Percentiles rank a stretch among this genome's conserved stretches.
Evolutionary conservation across 2,797 vertebrate species (phyloP).

Genomic region (Limnodromus scolopaceus): DNA sequence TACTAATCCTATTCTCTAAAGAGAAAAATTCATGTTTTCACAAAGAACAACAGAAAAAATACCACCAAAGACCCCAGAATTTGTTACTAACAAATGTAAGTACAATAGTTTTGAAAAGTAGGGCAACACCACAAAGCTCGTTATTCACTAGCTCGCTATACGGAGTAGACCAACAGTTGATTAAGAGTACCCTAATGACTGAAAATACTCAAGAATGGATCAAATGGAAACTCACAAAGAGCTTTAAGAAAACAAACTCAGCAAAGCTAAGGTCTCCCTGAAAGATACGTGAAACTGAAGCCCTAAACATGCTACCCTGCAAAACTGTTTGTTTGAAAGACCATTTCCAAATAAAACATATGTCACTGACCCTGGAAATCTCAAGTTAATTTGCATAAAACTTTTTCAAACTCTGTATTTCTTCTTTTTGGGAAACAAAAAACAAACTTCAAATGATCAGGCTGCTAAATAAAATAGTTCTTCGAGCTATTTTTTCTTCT

Average conservation of each 20-base stretch:
- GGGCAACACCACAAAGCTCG: slow-evolving; percentile 12
- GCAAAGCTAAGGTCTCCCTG: neutral
- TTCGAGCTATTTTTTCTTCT: neutral
- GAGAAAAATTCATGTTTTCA: neutral
- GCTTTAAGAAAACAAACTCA: neutral
- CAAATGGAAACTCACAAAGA: neutral
- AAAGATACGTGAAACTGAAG: neutral
- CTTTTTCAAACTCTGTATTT: neutral
- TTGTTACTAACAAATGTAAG: neutral
- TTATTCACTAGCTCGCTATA: neutral
- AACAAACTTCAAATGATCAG: neutral
- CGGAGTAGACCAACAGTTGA: neutral
- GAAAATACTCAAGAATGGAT: neutral
- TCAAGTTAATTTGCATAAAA: neutral
- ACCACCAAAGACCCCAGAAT: neutral
- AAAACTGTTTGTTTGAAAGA: neutral
- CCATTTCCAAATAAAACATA: neutral
- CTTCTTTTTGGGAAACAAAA: neutral
- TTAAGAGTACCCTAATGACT: slow-evolving; percentile 8
- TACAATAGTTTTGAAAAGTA: slow-evolving; percentile 18
- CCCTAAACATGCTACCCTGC: neutral
- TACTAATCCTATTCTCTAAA: neutral
- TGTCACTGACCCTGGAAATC: neutral
- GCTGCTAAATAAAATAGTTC: neutral
- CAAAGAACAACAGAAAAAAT: neutral